These are phyloP conservation scores for Casuarius casuarius DNA, from an alignment of 2,113 vertebrate genomes.

Conservation along the genomic window DNA sequence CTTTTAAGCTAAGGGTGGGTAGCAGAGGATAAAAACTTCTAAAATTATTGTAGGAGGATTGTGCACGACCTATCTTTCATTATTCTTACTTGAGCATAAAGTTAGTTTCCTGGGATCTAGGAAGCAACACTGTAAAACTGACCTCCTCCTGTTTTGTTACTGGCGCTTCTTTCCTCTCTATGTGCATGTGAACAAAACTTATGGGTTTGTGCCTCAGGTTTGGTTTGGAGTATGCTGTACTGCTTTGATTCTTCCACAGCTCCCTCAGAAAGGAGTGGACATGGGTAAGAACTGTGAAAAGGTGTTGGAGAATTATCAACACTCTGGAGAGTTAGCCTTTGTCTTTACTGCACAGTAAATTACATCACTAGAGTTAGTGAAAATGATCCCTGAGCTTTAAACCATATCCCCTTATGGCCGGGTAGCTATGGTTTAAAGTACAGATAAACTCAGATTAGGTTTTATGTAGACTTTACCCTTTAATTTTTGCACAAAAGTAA, in stretches of 20 bases:
- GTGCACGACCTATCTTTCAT: rapidly evolving
- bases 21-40: neutral
- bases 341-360: neutral
- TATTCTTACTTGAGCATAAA: neutral
- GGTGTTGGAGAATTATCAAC: neutral
- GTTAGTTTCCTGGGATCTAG: neutral
- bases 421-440: neutral
- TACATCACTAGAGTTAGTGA: neutral
- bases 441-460: neutral
- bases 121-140: neutral
- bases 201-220: neutral
- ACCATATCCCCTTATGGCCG: neutral
- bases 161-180: neutral
- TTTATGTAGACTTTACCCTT: neutral
- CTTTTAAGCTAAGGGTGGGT: neutral
- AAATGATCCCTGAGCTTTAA: neutral
- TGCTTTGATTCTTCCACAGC: neutral
- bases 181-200: neutral
- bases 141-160: neutral
- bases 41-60: neutral
- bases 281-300: neutral
- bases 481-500: neutral
- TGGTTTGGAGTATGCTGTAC: neutral
- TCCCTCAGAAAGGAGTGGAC: neutral
- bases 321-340: neutral